These are phyloP conservation scores for Melipona bicolor DNA, from an alignment of 2,888 invertebrate species.

Conservation along the genomic window DNA sequence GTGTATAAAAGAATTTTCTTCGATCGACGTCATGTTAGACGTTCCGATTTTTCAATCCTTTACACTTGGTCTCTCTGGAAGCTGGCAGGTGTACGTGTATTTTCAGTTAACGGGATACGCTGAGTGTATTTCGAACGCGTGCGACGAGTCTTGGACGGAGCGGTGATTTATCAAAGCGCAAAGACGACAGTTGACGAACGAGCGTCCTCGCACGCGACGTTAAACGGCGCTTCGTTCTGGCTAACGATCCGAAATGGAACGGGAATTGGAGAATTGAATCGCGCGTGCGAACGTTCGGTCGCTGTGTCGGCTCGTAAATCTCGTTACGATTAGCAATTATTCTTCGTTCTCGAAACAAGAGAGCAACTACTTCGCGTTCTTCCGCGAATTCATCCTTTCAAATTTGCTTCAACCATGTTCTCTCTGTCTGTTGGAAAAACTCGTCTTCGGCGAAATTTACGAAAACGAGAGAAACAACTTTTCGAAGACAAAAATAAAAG, in stretches of 20 bases:
- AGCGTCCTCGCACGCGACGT: background rate
- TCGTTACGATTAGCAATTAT: slow-evolving; percentile 41
- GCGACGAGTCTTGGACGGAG: background rate
- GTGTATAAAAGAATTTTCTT: too few species aligned
- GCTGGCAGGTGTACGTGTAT: background rate
- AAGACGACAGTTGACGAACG: background rate
- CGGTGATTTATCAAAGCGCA: background rate
- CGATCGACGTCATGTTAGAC: too few species aligned
- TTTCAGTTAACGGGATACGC: background rate
- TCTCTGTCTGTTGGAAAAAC: background rate
- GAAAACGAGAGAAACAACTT: accelerated
- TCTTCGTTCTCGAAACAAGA: background rate
- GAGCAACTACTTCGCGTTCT: background rate
- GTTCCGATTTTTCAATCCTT: too few species aligned
- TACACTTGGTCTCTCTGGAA: background rate
- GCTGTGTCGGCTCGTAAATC: slow-evolving; percentile 11
- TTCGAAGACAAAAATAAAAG: background rate
- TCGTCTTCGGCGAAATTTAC: background rate
- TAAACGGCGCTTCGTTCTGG: background rate
- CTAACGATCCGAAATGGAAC: slow-evolving; percentile 32
- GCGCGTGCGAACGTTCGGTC: slow-evolving; percentile 27
- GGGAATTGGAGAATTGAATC: slow-evolving; percentile 33
- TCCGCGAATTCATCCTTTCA: background rate
- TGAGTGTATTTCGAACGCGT: background rate
- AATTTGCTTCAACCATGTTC: background rate